phyloP scores from a whole-genome alignment of 2,113 vertebrate genomes.

The Malaclemys terrapin region DNA sequence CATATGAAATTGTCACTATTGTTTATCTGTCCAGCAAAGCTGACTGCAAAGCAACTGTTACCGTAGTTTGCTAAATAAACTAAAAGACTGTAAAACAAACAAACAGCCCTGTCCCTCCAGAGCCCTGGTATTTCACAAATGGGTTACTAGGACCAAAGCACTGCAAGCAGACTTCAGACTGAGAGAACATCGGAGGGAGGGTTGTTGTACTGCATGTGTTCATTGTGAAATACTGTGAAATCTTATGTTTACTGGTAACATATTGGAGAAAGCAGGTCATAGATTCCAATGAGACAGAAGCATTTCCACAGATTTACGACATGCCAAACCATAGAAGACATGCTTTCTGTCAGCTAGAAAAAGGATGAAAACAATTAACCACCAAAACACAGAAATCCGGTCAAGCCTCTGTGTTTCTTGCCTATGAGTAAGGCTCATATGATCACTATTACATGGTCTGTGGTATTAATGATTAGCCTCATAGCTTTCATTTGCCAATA shows the following conservation, averaged over 20 bases:
- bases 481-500: not conserved
- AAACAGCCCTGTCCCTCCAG: not conserved
- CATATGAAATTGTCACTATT: slow-evolving; percentile 77
- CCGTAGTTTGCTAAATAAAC: slow-evolving; percentile 61
- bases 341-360: not conserved
- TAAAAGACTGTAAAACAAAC: slow-evolving; percentile 30
- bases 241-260: not conserved
- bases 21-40: slow-evolving; percentile 67
- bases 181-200: not conserved
- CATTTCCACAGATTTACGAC: not conserved
- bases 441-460: not conserved
- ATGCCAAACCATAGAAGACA: not conserved
- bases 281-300: not conserved
- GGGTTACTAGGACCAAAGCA: not conserved
- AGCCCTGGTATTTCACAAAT: slow-evolving; percentile 3
- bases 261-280: not conserved
- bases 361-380: not conserved
- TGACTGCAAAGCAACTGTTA: slow-evolving; percentile 59
- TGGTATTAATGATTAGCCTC: not conserved
- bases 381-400: not conserved
- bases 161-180: not conserved
- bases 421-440: not conserved
- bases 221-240: not conserved
- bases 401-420: not conserved
- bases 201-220: not conserved